Percentiles rank a stretch among this genome's conserved stretches.
Evolutionary conservation across 2,797 vertebrate genomes (phyloP).

Genomic region (Bryconaethiops microstoma): DNA sequence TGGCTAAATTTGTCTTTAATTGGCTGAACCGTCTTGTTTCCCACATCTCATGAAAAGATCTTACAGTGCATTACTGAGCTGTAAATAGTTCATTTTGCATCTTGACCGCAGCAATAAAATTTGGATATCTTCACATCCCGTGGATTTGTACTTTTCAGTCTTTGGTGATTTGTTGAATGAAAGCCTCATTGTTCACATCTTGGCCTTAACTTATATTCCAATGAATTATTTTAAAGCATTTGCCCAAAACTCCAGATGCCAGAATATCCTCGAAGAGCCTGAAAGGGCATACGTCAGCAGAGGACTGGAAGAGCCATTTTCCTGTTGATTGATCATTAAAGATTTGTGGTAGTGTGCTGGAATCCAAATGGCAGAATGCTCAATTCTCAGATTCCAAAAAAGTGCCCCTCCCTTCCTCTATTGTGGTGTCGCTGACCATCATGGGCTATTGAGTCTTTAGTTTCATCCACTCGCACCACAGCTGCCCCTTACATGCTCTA

Average conservation of each 20-base stretch:
- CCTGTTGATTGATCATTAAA: slow-evolving; percentile 32
- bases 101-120: slow-evolving; percentile 16
- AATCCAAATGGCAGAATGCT: background rate
- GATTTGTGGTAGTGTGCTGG: slow-evolving; percentile 14
- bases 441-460: slow-evolving; percentile 37
- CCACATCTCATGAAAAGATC: background rate
- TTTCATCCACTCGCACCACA: slow-evolving; percentile 28
- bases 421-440: slow-evolving; percentile 25
- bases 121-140: background rate
- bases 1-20: background rate
- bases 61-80: background rate
- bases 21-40: background rate
- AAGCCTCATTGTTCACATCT: slow-evolving; percentile 25
- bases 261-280: background rate
- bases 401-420: slow-evolving; percentile 14
- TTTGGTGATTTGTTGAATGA: slow-evolving; percentile 10
- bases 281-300: slow-evolving; percentile 31
- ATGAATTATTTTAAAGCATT: slow-evolving; percentile 25
- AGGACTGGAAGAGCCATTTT: slow-evolving; percentile 43
- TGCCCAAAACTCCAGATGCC: background rate
- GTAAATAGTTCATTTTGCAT: slow-evolving; percentile 7
- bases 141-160: background rate
- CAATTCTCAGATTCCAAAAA: background rate
- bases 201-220: slow-evolving; percentile 10
- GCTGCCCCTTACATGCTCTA: slow-evolving; percentile 40